Evolutionary conservation across 2,888 invertebrate species (phyloP).

Genomic region (Drosophila niveifrons): DNA sequence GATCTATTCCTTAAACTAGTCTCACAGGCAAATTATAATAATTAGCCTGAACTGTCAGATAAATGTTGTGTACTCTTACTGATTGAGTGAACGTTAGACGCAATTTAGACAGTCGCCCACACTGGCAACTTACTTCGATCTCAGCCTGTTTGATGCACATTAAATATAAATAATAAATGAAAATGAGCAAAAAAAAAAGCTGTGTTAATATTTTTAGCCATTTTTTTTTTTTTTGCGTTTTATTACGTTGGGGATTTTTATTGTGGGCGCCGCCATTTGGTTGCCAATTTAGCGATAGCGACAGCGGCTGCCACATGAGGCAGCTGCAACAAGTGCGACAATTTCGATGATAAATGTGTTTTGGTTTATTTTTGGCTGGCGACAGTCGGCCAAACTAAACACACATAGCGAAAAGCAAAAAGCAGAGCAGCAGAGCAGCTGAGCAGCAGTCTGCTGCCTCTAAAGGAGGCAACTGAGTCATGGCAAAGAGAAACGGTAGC

Average conservation of each 20-base stretch:
- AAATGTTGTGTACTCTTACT: neutral
- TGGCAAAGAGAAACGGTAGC: slow-evolving; percentile 39
- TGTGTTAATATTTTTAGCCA: slow-evolving; percentile 54
- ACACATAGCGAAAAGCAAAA: too few species aligned
- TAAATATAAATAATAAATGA: slow-evolving; percentile 34
- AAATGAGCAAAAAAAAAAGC: slow-evolving; percentile 34
- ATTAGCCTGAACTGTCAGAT: slow-evolving; percentile 3
- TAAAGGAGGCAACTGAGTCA: slow-evolving; percentile 7
- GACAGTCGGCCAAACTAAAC: slow-evolving; percentile 19
- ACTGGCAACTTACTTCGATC: slow-evolving; percentile 2
- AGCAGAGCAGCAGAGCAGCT: neutral
- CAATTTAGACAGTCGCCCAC: slow-evolving; percentile 7
- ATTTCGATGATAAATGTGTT: slow-evolving; percentile 56
- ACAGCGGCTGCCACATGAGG: slow-evolving; percentile 35
- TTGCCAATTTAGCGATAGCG: slow-evolving; percentile 66
- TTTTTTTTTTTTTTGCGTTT: slow-evolving; percentile 3
- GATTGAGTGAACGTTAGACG: slow-evolving; percentile 4
- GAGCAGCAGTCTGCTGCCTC: too few species aligned
- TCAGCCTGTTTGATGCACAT: slow-evolving; percentile 21
- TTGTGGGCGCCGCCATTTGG: slow-evolving; percentile 40
- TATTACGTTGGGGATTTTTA: slow-evolving; percentile 21
- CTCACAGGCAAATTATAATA: slow-evolving; percentile 5
- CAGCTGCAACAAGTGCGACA: slow-evolving; percentile 67
- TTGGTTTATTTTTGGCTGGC: slow-evolving; percentile 51
- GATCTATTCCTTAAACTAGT: neutral